Evolutionary conservation across 2,888 invertebrate species (phyloP).

Genomic region (Campaea margaritaria): DNA sequence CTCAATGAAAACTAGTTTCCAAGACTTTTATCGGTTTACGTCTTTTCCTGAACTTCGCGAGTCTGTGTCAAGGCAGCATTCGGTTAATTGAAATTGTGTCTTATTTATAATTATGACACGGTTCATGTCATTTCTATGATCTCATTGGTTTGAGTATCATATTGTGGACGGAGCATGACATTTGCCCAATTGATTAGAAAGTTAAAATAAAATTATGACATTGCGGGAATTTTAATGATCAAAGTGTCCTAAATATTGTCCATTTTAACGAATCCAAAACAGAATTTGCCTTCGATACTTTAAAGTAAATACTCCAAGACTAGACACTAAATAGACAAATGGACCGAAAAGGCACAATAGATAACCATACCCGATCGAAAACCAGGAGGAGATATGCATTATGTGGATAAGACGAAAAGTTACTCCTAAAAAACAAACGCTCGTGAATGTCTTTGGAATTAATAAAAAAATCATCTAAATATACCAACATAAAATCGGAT

Average conservation of each 20-base stretch:
- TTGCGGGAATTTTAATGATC: background rate
- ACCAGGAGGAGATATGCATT: no score
- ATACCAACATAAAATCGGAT: no score
- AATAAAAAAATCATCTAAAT: no score
- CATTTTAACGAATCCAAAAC: no score
- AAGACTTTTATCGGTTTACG: conserved; percentile 43
- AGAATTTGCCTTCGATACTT: no score
- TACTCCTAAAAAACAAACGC: no score
- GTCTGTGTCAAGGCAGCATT: conserved; percentile 47
- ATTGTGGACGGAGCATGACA: background rate
- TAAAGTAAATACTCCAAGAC: no score
- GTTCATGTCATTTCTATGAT: conserved; percentile 15
- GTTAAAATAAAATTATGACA: background rate
- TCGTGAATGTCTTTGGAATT: no score
- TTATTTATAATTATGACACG: conserved; percentile 8
- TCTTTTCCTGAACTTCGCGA: conserved; percentile 33
- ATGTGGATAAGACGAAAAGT: no score
- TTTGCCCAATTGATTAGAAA: background rate
- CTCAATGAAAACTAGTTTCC: conserved; percentile 70
- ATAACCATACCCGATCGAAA: no score
- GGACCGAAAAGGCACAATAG: no score
- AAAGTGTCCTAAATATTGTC: background rate
- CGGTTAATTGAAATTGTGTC: conserved; percentile 17
- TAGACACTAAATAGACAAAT: no score
- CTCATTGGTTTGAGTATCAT: conserved; percentile 12